A percentile compares a stretch with the other conserved stretches of the same genome.
phyloP scores from a whole-genome alignment of 2,888 invertebrate species.

The Amblyjoppa fuscipennis region DNA sequence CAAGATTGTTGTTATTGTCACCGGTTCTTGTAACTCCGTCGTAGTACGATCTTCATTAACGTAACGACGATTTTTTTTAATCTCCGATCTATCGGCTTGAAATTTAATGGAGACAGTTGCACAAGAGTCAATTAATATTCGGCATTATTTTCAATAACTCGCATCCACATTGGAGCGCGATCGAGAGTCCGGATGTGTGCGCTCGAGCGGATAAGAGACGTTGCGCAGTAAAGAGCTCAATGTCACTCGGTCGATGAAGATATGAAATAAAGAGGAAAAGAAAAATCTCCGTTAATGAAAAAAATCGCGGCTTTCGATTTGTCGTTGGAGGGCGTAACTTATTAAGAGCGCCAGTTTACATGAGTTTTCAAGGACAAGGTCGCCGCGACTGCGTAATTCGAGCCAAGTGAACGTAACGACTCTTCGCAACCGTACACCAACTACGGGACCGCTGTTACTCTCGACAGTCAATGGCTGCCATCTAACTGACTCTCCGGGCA shows the following conservation, averaged over 20 bases:
- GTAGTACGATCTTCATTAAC: constrained; percentile 1
- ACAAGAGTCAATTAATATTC: background rate
- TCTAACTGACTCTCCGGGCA: constrained; percentile 8
- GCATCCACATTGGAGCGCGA: background rate
- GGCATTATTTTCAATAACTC: background rate
- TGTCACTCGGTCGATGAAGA: background rate
- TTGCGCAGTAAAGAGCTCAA: background rate
- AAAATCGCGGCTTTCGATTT: background rate
- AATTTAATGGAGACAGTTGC: background rate
- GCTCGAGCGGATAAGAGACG: background rate
- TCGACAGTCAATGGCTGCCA: constrained; percentile 38
- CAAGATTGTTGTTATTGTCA: background rate
- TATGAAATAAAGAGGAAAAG: background rate
- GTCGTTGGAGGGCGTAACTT: background rate
- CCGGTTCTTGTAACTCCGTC: background rate
- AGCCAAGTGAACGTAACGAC: constrained; percentile 43
- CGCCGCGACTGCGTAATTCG: constrained; percentile 35
- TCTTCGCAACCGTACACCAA: background rate
- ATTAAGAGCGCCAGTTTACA: background rate
- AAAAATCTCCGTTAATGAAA: background rate
- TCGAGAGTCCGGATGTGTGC: background rate
- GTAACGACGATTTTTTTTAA: background rate
- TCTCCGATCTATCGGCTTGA: background rate
- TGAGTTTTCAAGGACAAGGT: constrained; percentile 29
- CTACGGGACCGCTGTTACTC: background rate